These are phyloP conservation scores for Drosophila burlai DNA, from an alignment of 1,140 invertebrate species.

Conservation along the genomic window DNA sequence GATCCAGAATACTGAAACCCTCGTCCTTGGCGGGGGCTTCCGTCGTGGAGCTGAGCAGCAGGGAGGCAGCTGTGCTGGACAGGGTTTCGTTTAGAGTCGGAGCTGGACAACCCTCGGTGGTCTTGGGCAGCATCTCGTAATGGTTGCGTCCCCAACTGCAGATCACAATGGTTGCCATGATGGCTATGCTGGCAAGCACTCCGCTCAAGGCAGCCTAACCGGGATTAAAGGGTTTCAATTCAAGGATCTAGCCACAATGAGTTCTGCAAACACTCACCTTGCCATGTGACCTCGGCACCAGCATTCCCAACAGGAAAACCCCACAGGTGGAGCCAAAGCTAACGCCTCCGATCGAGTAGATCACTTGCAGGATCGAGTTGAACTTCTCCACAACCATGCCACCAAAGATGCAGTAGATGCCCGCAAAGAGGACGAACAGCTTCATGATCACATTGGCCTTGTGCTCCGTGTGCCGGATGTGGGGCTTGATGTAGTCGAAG, in stretches of 20 bases:
- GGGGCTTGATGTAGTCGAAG: conserved; percentile 89
- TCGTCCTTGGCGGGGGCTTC: neutral
- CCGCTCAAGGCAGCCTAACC: conserved; percentile 88
- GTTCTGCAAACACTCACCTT: conserved; percentile 84
- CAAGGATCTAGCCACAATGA: neutral
- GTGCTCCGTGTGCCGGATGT: conserved; percentile 85
- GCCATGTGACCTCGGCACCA: conserved; percentile 89
- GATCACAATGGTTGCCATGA: conserved; percentile 91
- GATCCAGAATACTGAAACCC: conserved; percentile 86
- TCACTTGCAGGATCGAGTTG: conserved; percentile 87
- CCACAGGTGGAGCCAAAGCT: conserved; percentile 89
- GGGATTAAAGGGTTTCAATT: neutral
- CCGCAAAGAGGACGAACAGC: conserved; percentile 86
- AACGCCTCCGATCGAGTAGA: conserved; percentile 87
- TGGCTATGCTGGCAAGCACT: conserved; percentile 87
- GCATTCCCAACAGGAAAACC: conserved; percentile 91
- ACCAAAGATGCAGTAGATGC: conserved; percentile 87
- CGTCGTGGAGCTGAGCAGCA: conserved; percentile 1
- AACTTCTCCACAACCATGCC: conserved; percentile 89
- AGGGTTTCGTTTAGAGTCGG: conserved; percentile 44
- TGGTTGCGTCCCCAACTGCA: conserved; percentile 87
- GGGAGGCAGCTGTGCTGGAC: neutral
- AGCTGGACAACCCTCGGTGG: conserved; percentile 87
- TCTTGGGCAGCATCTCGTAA: conserved; percentile 85
- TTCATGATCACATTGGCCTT: conserved; percentile 89